These are phyloP conservation scores for Aplochiton taeniatus DNA, from an alignment of 2,797 vertebrate genomes.

Conservation along the genomic window DNA sequence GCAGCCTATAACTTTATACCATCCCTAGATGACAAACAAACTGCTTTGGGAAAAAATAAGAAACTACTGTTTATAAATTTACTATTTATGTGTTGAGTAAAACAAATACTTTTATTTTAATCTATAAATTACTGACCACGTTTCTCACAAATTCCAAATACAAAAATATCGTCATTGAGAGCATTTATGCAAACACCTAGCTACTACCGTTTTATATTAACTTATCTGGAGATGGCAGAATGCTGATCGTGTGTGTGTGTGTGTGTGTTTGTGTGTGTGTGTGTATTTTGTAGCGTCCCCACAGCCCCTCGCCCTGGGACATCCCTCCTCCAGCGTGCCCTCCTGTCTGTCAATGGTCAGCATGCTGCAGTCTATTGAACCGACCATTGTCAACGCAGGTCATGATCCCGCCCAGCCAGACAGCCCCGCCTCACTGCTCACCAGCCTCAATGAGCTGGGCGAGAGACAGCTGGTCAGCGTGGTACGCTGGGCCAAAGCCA, in stretches of 20 bases:
- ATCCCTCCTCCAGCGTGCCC: conserved; percentile 51
- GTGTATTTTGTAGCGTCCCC: conserved; percentile 21
- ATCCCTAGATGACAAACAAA: too few relatives aligned
- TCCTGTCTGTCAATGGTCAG: conserved; percentile 85
- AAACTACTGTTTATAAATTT: too few relatives aligned
- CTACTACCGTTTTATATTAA: too few relatives aligned
- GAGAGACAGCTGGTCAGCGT: conserved; percentile 91
- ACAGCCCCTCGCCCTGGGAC: conserved; percentile 53
- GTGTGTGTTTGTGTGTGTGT: not conserved
- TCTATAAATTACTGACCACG: too few relatives aligned
- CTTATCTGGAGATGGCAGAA: too few relatives aligned
- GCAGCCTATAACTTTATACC: too few relatives aligned
- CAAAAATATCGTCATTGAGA: too few relatives aligned
- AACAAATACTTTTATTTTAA: too few relatives aligned
- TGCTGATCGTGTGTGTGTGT: not conserved
- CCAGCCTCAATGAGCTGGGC: conserved; percentile 91
- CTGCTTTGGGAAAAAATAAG: too few relatives aligned
- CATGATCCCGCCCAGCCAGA: conserved; percentile 89
- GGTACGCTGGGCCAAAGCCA: conserved; percentile 93
- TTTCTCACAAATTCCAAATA: too few relatives aligned
- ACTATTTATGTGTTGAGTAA: too few relatives aligned
- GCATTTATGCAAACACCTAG: too few relatives aligned
- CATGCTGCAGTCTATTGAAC: conserved; percentile 89
- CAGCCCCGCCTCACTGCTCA: conserved; percentile 84
- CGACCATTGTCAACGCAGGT: conserved; percentile 77